Evolutionary conservation across 2,113 vertebrate species (phyloP), one percentile per base, ranked within the genome.

Genomic region (Bostrychus sinensis): DNA sequence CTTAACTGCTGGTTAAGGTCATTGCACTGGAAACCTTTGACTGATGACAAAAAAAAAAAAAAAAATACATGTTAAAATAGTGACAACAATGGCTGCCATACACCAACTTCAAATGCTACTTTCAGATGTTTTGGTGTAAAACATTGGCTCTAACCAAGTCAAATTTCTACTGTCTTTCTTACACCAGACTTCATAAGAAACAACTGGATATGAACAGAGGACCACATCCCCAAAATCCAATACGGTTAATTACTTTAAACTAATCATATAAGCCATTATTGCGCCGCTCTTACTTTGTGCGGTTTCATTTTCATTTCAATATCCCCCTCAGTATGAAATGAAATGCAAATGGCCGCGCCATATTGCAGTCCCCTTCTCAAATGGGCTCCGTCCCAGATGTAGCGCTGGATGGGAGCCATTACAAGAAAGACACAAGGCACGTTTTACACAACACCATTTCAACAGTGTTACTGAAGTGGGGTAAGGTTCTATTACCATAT

Each of bases 331-430:
- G 19, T 14, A 28, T 58, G 9, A 42, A 45, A 42, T 28, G 6
- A 46, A 54, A 42, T 30, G 36, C 42, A 46, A 55, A 54, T 32
- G 48, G 13, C 10, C 17, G 45, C 11, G 1, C 23, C 38, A 12
- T 5, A 25, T 41, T 28, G 7, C 46, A 2, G 13, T 20, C 19
- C 25, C n/a, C 20, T 23, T 7, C 30, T 41, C 14, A 41, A 32
- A 75, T 17, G 25, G 38, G 32, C n/a, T 41, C 46, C 25, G 58
- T 59, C 32, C 16, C 46, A 42, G 19, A 48, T 65, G 30, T 48
- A 16, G 46, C 30, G 14, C 8, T 59, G 60, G 66, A 61, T 25
- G 38, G 23, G 1, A 46, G 53, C 46, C 55, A 65, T 60, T 59
- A 55, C 13, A 17, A 48, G 55, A 39, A 69, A 55, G 26, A 30